Base-by-base conservation (phyloP, 2,888 invertebrate species). In the Lasioglossum calceatum region DNA sequence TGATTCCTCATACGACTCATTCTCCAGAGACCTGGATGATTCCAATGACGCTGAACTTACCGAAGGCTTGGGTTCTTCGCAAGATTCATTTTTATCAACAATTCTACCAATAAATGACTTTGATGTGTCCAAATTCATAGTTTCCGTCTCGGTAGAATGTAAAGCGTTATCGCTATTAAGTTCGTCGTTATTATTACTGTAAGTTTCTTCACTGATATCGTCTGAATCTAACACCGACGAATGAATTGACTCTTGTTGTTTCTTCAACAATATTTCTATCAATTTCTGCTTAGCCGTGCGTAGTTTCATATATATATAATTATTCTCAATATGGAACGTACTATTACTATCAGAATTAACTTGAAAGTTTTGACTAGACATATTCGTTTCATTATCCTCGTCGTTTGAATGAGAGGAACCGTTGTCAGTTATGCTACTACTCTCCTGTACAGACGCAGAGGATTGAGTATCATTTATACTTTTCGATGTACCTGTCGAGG, bases 161-260 rank as follows among this genome's bases (percentile, higher is more conserved):
- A 47, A 64, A 47, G 4, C 16, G 50, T 54, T 36, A 14, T 76
- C n/a, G 27, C 1, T 14, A 8, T n/a, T 39, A 61, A 61, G 72
- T 58, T 58, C 1, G 14, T 23, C 32, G 7, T 50, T 39, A 14
- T 32, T 54, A 1, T 12, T 42, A 71, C 61, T 5, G 36, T 7
- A 19, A 73, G 23, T 64, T 23, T 16, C 14, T 1, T 19, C 16
- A 44, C 75, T 89, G 23, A 85, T 12, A 58, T 90, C 90, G 10
- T 90, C 89, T 1, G 91, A 89, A 80, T 90, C 89, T 50, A 90
- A 54, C 36, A 61, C 50, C 3, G 47, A 81, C 27, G 10, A 32
- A 44, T 77, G 7, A 10, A 0, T 64, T 10, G n/a, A 58, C 54
- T 3, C 7, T 16, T 54, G 39, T n/a, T 70, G 72, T 16, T 72